Conservation (phyloP, 2,113 vertebrate genomes). For the Caretta caretta region DNA sequence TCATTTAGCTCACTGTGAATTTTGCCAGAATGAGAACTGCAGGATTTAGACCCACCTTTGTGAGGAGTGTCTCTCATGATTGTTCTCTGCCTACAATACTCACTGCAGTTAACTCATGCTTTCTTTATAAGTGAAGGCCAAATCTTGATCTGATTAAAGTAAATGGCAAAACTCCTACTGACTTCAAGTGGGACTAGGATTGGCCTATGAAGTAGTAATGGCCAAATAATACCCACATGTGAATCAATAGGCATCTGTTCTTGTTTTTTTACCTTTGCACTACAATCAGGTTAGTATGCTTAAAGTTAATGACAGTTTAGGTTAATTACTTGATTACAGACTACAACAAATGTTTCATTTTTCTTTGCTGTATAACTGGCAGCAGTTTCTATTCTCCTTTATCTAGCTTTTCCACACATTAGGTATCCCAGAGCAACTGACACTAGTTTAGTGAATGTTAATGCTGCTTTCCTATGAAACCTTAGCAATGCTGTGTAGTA, state of each 20-base stretch:
- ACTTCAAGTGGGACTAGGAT: constrained; percentile 11
- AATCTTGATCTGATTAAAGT: neutral
- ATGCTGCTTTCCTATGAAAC: neutral
- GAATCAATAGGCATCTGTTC: neutral
- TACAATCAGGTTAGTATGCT: neutral
- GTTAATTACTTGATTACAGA: neutral
- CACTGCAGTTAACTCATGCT: neutral
- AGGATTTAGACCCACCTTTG: neutral
- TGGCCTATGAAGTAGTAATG: neutral
- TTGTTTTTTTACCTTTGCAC: constrained; percentile 20
- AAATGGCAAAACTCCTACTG: neutral
- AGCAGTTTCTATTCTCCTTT: neutral
- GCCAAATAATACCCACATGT: neutral
- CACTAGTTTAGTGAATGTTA: neutral
- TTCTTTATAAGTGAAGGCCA: neutral
- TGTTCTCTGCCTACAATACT: neutral
- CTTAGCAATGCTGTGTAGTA: neutral
- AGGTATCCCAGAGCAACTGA: neutral
- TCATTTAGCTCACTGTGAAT: neutral
- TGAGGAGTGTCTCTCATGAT: neutral
- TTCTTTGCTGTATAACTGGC: neutral
- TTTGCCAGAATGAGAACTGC: neutral
- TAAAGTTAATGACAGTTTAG: neutral
- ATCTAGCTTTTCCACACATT: neutral
- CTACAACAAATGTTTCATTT: neutral